Base-by-base conservation (phyloP, 2,797 vertebrate genomes). In the Trichosurus vulpecula region DNA sequence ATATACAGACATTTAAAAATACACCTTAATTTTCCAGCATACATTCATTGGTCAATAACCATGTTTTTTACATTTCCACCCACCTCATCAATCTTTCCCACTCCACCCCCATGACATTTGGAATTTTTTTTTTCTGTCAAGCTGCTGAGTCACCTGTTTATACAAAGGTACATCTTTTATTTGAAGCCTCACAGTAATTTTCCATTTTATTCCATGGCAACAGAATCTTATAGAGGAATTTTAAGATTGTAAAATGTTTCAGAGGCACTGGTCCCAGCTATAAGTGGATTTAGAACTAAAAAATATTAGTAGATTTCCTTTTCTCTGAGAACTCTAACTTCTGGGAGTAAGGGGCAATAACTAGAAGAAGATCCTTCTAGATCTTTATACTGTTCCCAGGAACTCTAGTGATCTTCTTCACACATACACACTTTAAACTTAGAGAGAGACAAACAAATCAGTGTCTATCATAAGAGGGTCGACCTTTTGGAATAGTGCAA, bases 1-100 rank as follows among this genome's bases (percentile, higher is more conserved):
- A 92, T n/a, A 66, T 0, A 93, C n/a, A 13, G 19, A 61, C 22
- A 53, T 93, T 96, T 56, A 93, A 92, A 96, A 97, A 92, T 47
- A 8, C 8, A 47, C 74, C 41, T 25, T 54, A 93, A 93, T 3
- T 10, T 87, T 89, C 91, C 19, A 90, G 52, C 27, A 53, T 9
- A 8, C 51, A 52, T 90, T 53, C 52, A 8, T 90, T 12, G 4
- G 29, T 53, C 29, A 52, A 30, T 90, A 54, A 52, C 66, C 29
- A 52, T 53, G 4, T 90, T 53, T 1, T 90, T 52, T 0, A n/a
- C 27, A 90, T 54, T 90, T 90, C 29, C 6, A 6, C 14, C 6
- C 30, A 53, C 22, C 12, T 16, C 52, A 41, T 90, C 52, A 53
- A 52, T 53, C 22, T 51, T 41, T 89, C 12, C 6, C 13, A 2